Conservation (phyloP, 1,140 invertebrate genomes). For the Drosophila obscura region DNA sequence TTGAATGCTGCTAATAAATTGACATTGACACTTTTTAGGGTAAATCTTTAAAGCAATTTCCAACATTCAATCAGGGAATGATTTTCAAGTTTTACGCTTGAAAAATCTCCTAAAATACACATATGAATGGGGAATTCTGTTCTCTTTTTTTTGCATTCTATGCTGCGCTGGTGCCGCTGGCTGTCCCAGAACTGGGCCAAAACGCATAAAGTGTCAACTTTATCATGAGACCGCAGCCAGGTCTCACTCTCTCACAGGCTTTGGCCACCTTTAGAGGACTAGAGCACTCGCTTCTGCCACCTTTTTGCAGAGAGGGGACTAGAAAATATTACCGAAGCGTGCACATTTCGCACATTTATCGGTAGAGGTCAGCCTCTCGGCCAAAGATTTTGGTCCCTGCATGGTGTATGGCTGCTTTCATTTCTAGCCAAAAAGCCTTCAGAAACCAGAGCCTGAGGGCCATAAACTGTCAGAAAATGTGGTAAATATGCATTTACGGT, state of each 20-base stretch:
- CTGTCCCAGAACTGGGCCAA: conserved; percentile 37
- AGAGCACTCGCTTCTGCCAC: background rate
- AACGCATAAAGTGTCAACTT: conserved; percentile 67
- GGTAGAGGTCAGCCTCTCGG: conserved; percentile 27
- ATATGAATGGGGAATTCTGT: conserved; percentile 13
- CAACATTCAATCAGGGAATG: conserved; percentile 21
- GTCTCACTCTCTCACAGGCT: background rate
- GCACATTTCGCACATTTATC: conserved; percentile 59
- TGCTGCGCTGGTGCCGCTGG: conserved; percentile 14
- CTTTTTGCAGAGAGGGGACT: background rate
- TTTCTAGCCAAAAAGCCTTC: conserved; percentile 6
- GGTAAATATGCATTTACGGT: background rate
- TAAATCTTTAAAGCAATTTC: conserved; percentile 8
- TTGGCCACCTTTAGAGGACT: background rate
- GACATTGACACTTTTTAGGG: background rate
- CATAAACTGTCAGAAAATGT: conserved; percentile 13
- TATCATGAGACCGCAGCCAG: conserved; percentile 58
- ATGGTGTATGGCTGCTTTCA: background rate
- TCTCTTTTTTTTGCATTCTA: conserved; percentile 25
- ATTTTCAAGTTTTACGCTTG: no score
- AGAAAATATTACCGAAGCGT: conserved; percentile 50
- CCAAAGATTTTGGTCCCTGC: conserved; percentile 13
- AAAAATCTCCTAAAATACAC: conserved; percentile 31
- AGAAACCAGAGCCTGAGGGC: background rate
- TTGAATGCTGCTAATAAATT: conserved; percentile 3